Base-by-base conservation (phyloP, 2,888 invertebrate genomes). In the Temnothorax ravouxi region DNA sequence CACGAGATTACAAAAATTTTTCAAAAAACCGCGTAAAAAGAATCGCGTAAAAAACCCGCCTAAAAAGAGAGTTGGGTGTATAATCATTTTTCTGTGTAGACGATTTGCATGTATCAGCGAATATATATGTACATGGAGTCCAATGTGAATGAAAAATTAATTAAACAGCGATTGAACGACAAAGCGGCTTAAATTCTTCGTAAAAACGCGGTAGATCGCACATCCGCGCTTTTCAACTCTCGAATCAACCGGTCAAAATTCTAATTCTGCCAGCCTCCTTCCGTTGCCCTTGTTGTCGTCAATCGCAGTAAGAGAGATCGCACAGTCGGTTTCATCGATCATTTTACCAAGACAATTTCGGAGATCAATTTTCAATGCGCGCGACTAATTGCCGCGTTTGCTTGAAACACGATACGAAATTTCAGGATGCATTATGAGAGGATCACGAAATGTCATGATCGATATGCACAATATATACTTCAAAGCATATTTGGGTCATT, bases 141-240 rank as follows among this genome's bases (percentile, higher is more conserved):
- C 69, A 75, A 83, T 74, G 64, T 25, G 84, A 80, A 41, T 82
- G 84, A 87, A 88, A 88, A 88, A 89, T 88, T 88, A 89, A 89
- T 89, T 84, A 82, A 61, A 79, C 76, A 72, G 54, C 34, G 56
- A 79, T 11, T 56, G 74, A 72, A 66, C 29, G 62, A 75, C 62
- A 85, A 69, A 85, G 75, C 82, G 52, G 83, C 59, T 85, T 88
- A 86, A 86, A 86, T 83, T 84, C 84, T 88, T 86, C 81, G 84
- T 75, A 74, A 76, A 62, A 44, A 21, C 41, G 61, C 59, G 85
- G 56, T 88, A 72, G 82, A 81, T 80, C 61, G 77, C 50, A 52
- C 64, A 21, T 29, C 41, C 59, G 25, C 21, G 56, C 56, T 81
- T 62, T 77, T 61, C 47, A 67, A 81, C 64, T 71, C 47, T 66